Conservation (phyloP, 1,140 invertebrate species). For the Oppia nitens region DNA sequence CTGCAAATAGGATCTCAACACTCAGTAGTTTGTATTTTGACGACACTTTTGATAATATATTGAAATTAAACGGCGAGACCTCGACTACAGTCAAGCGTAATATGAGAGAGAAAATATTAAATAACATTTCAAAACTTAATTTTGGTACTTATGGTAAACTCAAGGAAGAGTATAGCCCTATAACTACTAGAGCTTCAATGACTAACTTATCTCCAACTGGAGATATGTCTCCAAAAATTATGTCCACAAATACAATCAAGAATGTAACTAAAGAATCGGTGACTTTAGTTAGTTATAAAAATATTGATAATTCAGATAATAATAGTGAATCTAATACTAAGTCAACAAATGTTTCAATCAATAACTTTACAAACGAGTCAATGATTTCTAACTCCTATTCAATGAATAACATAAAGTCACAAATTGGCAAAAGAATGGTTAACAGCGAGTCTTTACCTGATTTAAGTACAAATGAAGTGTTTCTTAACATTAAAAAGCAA, state of each 20-base stretch:
- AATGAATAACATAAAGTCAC: background rate
- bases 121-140: conserved; percentile 2
- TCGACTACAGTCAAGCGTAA: background rate
- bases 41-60: background rate
- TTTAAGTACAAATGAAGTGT: conserved; percentile 2
- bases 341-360: background rate
- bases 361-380: background rate
- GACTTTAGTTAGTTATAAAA: background rate
- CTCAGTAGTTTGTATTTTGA: background rate
- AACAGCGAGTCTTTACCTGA: conserved; percentile 9
- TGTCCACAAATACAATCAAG: background rate
- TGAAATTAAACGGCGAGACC: background rate
- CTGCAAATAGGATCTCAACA: background rate
- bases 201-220: background rate
- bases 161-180: conserved; percentile 3
- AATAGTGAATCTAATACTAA: background rate
- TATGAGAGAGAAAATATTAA: conserved; percentile 5
- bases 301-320: background rate
- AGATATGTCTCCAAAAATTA: background rate
- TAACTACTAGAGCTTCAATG: background rate
- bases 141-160: background rate
- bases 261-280: background rate
- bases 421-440: background rate
- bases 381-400: background rate
- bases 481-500: background rate